Evolutionary conservation across 2,888 invertebrate genomes (phyloP), one percentile per base, ranked within the genome.

Genomic region (Cancer borealis): DNA sequence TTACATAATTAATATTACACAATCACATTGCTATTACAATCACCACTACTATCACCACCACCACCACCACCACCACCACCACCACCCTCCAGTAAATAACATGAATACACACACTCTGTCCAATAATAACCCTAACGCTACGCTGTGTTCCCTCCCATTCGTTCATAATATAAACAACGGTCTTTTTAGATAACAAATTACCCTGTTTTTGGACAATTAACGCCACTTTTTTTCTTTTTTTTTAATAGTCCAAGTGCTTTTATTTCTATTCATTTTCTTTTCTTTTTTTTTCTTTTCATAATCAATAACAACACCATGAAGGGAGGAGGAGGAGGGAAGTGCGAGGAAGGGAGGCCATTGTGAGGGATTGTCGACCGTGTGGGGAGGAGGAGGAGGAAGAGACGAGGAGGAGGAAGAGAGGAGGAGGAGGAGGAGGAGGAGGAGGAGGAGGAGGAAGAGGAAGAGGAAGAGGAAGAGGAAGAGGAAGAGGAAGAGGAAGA

Each of bases 101-200:
- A 30, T 79, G 12, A 30, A 30, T 66, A 66, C 79, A 79, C 79
- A 26, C 79, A 79, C 30, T 30, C 73, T 4, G 3, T 79, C 79
- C 79, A 66, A 79, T 79, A 79, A 30, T n/a, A 14, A 6, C 66
- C 66, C 66, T n/a, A n/a, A n/a, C 66, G 39, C 39, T 39, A 66
- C n/a, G n/a, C n/a, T 66, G 66, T 21, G 21, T 66, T 17, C 21
- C 66, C 8, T n/a, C 66, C 66, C 66, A 66, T 66, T n/a, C 66
- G 66, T 66, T 66, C 66, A n/a, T 66, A 66, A 66, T 66, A 66
- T 66, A 66, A 66, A 66, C 66, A 66, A 66, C n/a, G n/a, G 66
- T n/a, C 66, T 66, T 66, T 66, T 66, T 66, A 66, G 21, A 66
- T 66, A 66, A 66, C 66, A 66, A 66, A 66, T 66, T 66, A 66